Evolutionary conservation across 2,888 invertebrate species (phyloP), one percentile per base, ranked within the genome.

Genomic region (Temnothorax ravouxi): DNA sequence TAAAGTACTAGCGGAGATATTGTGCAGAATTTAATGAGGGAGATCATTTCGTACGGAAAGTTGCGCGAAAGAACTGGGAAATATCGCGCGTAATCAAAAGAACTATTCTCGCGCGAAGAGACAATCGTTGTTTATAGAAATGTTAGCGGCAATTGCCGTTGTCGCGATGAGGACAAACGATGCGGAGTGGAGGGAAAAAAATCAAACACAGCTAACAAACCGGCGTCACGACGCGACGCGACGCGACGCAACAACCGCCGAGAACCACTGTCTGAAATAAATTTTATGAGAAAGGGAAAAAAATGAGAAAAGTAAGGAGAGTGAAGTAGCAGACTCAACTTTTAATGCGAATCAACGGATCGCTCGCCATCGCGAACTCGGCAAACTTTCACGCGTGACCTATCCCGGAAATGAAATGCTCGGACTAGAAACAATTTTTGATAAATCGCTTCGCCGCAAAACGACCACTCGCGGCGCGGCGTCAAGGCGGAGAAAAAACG

Each of bases 351-450:
- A 79, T 83, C 71, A 64, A 75, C 76, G 86, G 71, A 75, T 86
- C 67, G 66, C 79, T 54, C 41, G 54, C 59, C 34, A 21, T 44
- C 77, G 76, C 61, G 67, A 66, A 47, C 52, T 41, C 44, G 54
- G 62, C 62, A 50, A 81, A 71, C 62, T 84, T 75, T 61, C 13
- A 41, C 74, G 74, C 59, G 67, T 59, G 56, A 81, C 67, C 59
- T 84, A 74, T 52, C 44, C 61, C 61, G 71, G 83, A 77, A 84
- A 86, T 62, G 71, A 81, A 81, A 76, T 50, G 62, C 52, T 47
- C 72, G 62, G 59, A 56, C 67, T 75, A 74, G 84, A 88, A 80
- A 82, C 85, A 83, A 86, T 88, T 86, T 84, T 79, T 82, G 71
- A 79, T 76, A 75, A 83, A 86, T 84, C 62, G 72, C 82, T 18